These are phyloP conservation scores for Zaprionus gabonicus DNA, from an alignment of 1,140 invertebrate species.

Conservation along the genomic window DNA sequence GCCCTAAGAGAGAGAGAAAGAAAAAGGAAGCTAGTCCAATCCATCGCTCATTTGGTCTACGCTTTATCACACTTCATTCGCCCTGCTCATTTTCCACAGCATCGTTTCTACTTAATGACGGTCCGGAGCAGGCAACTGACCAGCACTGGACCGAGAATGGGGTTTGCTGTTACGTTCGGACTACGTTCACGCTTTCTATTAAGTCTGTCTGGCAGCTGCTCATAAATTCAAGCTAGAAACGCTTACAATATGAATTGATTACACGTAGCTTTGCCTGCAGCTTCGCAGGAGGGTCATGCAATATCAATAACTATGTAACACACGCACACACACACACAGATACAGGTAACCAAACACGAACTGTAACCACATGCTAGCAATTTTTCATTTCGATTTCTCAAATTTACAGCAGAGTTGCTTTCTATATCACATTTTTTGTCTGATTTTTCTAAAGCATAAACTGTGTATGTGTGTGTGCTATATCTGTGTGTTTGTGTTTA, in stretches of 20 bases:
- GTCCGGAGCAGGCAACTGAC: constrained; percentile 25
- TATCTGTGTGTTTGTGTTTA: neutral
- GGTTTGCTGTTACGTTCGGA: neutral
- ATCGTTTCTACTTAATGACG: constrained; percentile 61
- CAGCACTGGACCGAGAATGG: too few relatives aligned
- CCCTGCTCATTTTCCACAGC: constrained; percentile 31
- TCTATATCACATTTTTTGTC: constrained; percentile 17
- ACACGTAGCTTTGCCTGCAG: constrained; percentile 47
- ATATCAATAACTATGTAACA: constrained; percentile 75
- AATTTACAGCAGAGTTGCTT: constrained; percentile 39
- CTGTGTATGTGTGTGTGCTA: constrained; percentile 5
- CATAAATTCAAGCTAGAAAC: constrained; percentile 61
- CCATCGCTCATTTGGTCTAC: constrained; percentile 42
- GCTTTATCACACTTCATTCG: constrained; percentile 30
- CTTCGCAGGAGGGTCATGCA: constrained; percentile 26
- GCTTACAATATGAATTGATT: constrained; percentile 75
- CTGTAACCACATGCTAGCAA: constrained; percentile 33
- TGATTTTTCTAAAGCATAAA: constrained; percentile 39
- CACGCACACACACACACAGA: constrained; percentile 26
- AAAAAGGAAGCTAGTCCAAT: neutral
- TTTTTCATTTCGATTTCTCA: constrained; percentile 71
- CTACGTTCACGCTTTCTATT: constrained; percentile 27
- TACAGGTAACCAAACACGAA: neutral
- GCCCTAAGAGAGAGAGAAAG: neutral
- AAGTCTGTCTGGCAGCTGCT: constrained; percentile 45